Evolutionary conservation across 2,113 vertebrate species (phyloP).

Genomic region (Bagarius yarrelli): DNA sequence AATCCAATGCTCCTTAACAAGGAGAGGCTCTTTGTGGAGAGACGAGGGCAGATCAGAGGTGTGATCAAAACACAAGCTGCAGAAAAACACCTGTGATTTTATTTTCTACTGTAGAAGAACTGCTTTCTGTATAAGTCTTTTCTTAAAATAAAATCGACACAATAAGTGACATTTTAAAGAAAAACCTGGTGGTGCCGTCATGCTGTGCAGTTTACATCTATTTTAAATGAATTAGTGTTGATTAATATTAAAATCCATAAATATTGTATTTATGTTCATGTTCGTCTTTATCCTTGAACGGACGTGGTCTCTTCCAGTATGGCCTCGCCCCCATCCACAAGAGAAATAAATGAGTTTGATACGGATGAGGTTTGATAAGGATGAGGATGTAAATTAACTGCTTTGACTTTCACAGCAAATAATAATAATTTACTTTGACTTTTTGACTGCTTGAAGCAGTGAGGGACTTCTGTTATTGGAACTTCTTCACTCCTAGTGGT

Average conservation of each 20-base stretch:
- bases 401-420: background rate
- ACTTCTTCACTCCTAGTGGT: background rate
- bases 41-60: constrained; percentile 26
- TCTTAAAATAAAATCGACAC: background rate
- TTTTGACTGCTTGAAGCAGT: background rate
- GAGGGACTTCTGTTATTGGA: background rate
- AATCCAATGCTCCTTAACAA: constrained; percentile 56
- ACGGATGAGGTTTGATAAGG: background rate
- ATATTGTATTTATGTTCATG: background rate
- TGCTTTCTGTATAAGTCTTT: background rate
- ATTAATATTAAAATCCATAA: background rate
- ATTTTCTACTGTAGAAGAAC: background rate
- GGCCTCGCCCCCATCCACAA: no score
- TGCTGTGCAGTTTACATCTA: background rate
- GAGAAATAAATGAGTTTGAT: no score
- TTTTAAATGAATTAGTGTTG: background rate
- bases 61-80: constrained; percentile 25
- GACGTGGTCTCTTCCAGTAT: background rate
- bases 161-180: background rate
- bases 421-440: background rate
- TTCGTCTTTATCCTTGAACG: background rate
- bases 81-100: background rate
- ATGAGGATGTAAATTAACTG: background rate
- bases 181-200: background rate
- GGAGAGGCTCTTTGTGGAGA: constrained; percentile 54